A percentile compares a stretch with the other conserved stretches of the same genome.
Conservation (phyloP, 1,140 invertebrate species). For the Drosophila insularis region DNA sequence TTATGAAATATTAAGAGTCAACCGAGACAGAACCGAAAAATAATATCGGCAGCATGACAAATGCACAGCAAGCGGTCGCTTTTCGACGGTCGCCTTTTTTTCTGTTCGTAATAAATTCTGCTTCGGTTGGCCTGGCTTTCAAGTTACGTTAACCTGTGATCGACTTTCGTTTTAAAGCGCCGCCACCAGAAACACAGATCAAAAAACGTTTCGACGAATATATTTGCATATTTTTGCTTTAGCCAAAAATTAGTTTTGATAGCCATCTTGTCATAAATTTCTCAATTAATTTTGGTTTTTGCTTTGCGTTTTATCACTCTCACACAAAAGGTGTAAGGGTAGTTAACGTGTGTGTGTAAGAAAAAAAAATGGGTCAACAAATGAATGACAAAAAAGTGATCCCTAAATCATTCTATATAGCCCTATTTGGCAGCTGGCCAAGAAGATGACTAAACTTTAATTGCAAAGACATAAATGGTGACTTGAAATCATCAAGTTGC, state of each 20-base stretch:
- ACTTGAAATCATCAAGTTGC: constrained; percentile 4
- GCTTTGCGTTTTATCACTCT: constrained; percentile 34
- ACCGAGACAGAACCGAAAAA: constrained; percentile 37
- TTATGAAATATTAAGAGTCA: constrained; percentile 76
- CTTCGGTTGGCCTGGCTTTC: constrained; percentile 47
- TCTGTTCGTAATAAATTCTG: constrained; percentile 48
- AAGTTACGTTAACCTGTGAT: constrained; percentile 23
- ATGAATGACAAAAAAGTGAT: too few species aligned
- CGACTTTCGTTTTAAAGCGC: constrained; percentile 72
- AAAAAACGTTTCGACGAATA: background rate
- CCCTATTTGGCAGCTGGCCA: too few species aligned
- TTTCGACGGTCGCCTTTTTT: constrained; percentile 20
- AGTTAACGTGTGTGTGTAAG: constrained; percentile 35
- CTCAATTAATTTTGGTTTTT: constrained; percentile 58
- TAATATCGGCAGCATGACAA: constrained; percentile 44
- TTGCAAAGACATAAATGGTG: constrained; percentile 59
- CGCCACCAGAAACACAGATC: constrained; percentile 22
- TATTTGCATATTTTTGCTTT: constrained; percentile 72
- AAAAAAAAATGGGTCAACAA: constrained; percentile 24
- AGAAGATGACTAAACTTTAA: background rate
- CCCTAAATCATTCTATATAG: too few species aligned
- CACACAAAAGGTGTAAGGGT: constrained; percentile 46
- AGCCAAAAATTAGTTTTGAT: constrained; percentile 65
- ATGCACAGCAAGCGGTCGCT: constrained; percentile 71
- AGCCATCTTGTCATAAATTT: constrained; percentile 64